Percentiles rank a stretch among this genome's conserved stretches.
These are phyloP conservation scores for Pelobates cultripes DNA, from an alignment of 2,797 vertebrate genomes.

Conservation along the genomic window DNA sequence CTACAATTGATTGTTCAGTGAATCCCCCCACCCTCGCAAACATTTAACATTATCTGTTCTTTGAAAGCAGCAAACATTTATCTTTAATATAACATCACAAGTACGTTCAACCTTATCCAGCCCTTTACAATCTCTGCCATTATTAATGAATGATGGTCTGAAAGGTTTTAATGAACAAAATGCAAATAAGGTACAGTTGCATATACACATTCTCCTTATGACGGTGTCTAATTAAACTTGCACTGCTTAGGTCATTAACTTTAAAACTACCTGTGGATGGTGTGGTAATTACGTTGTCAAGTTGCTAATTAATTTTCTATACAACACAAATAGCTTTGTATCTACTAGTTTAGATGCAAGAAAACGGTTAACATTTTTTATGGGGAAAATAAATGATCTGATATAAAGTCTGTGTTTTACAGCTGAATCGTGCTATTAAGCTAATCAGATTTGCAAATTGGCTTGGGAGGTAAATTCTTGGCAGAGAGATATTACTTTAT, in stretches of 20 bases:
- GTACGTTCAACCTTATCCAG: neutral
- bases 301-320: slow-evolving; percentile 59
- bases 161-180: slow-evolving; percentile 61
- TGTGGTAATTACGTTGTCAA: slow-evolving; percentile 41
- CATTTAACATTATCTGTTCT: slow-evolving; percentile 28
- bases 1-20: no score
- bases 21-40: neutral
- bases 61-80: slow-evolving; percentile 22
- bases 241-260: slow-evolving; percentile 61
- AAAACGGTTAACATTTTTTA: slow-evolving; percentile 27
- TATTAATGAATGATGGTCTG: slow-evolving; percentile 63
- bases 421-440: neutral
- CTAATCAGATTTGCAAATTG: neutral
- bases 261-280: slow-evolving; percentile 56
- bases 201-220: slow-evolving; percentile 31
- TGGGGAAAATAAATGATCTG: neutral
- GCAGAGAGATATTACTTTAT: no score
- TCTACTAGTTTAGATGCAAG: slow-evolving; percentile 46
- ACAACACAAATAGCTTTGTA: slow-evolving; percentile 50
- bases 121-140: slow-evolving; percentile 16
- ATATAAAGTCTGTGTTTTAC: neutral
- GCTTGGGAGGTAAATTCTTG: no score
- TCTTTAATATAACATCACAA: slow-evolving; percentile 7
- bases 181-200: slow-evolving; percentile 49
- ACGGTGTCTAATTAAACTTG: slow-evolving; percentile 62